Percentiles rank a stretch among this genome's conserved stretches.
Evolutionary conservation across 2,113 vertebrate species (phyloP).

Genomic region (Rynchops niger): DNA sequence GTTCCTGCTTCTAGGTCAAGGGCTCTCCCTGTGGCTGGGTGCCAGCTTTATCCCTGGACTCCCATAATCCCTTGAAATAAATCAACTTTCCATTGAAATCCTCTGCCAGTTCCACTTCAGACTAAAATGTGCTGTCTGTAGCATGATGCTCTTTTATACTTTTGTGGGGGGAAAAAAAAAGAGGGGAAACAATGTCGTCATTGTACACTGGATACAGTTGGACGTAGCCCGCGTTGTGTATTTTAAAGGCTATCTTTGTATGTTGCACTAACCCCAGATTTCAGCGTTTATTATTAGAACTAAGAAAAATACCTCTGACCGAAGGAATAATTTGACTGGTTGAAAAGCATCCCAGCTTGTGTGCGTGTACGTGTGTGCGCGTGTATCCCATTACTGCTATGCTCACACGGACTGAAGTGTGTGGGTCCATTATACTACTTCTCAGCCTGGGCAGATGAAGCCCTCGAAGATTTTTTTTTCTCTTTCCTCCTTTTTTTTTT

Average conservation of each 20-base stretch:
- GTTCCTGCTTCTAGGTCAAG: constrained; percentile 79
- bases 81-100: constrained; percentile 79
- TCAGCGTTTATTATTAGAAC: constrained; percentile 24
- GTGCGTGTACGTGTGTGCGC: neutral
- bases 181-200: constrained; percentile 27
- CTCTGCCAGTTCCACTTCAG: constrained; percentile 68
- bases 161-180: neutral
- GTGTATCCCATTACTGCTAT: neutral
- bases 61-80: constrained; percentile 77
- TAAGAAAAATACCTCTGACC: constrained; percentile 17
- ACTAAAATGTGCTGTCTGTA: constrained; percentile 50
- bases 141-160: constrained; percentile 54
- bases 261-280: neutral
- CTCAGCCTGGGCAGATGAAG: constrained; percentile 3
- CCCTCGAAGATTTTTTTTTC: neutral
- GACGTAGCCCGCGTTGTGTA: neutral
- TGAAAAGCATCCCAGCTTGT: neutral
- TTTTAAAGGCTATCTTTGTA: neutral
- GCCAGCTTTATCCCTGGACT: constrained; percentile 75
- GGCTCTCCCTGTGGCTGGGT: constrained; percentile 74
- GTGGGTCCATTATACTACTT: neutral
- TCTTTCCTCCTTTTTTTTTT: neutral
- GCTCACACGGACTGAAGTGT: neutral
- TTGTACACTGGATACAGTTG: neutral
- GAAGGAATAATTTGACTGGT: neutral